Conservation (phyloP, 2,797 vertebrate species). For the Echeneis naucrates region DNA sequence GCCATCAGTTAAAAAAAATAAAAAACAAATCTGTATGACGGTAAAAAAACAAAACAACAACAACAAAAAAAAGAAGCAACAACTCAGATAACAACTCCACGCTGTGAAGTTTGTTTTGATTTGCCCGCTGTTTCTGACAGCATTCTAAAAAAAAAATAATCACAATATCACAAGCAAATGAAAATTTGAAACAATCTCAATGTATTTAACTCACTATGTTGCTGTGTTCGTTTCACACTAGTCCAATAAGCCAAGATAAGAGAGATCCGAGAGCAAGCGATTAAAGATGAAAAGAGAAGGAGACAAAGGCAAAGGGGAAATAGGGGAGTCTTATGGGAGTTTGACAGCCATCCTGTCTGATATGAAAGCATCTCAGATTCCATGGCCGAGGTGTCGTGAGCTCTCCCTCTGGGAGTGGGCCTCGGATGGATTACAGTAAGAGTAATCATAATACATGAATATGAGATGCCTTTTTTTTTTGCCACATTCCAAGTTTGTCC, state of each 20-base stretch:
- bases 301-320: slow-evolving; percentile 69
- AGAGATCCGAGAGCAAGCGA: slow-evolving; percentile 67
- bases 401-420: slow-evolving; percentile 72
- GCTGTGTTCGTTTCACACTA: slow-evolving; percentile 37
- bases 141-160: slow-evolving; percentile 26
- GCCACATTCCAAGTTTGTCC: slow-evolving; percentile 68
- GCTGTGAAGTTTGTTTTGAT: slow-evolving; percentile 32
- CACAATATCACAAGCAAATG: slow-evolving; percentile 10
- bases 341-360: slow-evolving; percentile 73
- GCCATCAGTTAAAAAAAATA: slow-evolving; percentile 41
- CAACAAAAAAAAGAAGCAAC: no score
- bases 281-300: slow-evolving; percentile 81
- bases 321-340: slow-evolving; percentile 70
- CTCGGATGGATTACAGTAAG: slow-evolving; percentile 74
- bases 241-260: slow-evolving; percentile 55
- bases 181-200: slow-evolving; percentile 38
- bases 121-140: slow-evolving; percentile 28
- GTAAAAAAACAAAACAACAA: no score
- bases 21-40: no score
- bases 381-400: slow-evolving; percentile 68
- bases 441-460: slow-evolving; percentile 80
- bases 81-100: slow-evolving; percentile 22
- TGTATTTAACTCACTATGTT: slow-evolving; percentile 19
- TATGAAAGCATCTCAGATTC: slow-evolving; percentile 77
- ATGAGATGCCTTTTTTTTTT: slow-evolving; percentile 70